Percentiles rank a stretch among this genome's conserved stretches.
phyloP scores from a whole-genome alignment of 2,888 invertebrate genomes.

The Notocelia uddmanniana region DNA sequence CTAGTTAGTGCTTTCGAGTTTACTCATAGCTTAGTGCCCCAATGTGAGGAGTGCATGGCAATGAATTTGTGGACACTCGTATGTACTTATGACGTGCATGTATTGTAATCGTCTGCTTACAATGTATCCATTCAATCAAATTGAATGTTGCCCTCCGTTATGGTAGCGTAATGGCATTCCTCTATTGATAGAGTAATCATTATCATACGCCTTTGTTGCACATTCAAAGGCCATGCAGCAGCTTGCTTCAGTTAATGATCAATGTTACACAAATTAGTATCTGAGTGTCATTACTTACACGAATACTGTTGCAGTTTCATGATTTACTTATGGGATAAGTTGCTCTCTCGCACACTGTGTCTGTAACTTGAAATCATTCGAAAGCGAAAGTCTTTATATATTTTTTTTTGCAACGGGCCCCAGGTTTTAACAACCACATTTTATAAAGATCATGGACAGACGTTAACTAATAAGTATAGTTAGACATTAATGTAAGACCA shows the following conservation, averaged over 20 bases:
- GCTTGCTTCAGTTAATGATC: constrained; percentile 15
- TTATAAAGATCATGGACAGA: neutral
- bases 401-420: no score
- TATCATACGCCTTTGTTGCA: constrained; percentile 23
- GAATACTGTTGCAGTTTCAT: neutral
- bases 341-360: neutral
- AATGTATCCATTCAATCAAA: constrained; percentile 23
- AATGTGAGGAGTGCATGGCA: neutral
- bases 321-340: neutral
- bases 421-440: no score
- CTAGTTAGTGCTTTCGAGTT: neutral
- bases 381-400: no score
- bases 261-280: neutral
- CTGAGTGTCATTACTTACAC: no score
- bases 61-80: constrained; percentile 11
- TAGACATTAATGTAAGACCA: neutral
- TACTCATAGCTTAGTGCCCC: neutral
- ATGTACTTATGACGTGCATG: constrained; percentile 19
- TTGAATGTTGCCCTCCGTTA: constrained; percentile 22
- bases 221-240: constrained; percentile 21
- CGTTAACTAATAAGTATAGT: neutral
- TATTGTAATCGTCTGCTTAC: constrained; percentile 4
- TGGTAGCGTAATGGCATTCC: constrained; percentile 33
- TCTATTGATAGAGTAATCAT: constrained; percentile 22
- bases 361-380: neutral